Conservation (phyloP, 92 coral and sea anemone genomes). For the Bergia puertoricense region DNA sequence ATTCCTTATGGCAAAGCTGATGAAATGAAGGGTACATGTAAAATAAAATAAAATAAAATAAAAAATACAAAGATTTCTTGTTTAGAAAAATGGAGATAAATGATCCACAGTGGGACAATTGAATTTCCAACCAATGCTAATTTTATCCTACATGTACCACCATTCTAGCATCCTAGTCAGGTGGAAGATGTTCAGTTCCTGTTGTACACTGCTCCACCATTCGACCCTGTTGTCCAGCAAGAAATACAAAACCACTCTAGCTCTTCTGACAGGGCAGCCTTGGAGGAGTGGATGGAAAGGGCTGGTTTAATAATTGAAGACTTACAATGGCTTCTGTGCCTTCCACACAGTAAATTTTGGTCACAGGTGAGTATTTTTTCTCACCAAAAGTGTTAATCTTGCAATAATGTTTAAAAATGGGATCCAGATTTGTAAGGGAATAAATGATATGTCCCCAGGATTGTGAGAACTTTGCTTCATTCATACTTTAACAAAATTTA, state of each 20-base stretch:
- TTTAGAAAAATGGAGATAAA: neutral
- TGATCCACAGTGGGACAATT: neutral
- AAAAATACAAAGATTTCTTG: too few relatives aligned
- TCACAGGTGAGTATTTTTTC: constrained; percentile 66
- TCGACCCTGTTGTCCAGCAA: constrained; percentile 24
- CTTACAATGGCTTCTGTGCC: constrained; percentile 82
- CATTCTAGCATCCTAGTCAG: constrained; percentile 80
- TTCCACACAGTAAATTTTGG: constrained; percentile 88
- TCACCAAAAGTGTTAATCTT: neutral
- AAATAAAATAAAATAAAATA: too few relatives aligned
- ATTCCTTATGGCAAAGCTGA: too few relatives aligned
- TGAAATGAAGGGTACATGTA: too few relatives aligned
- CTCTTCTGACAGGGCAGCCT: constrained; percentile 56
- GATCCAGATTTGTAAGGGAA: too few relatives aligned
- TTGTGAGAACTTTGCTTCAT: too few relatives aligned
- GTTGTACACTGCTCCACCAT: constrained; percentile 68
- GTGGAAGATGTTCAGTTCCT: constrained; percentile 79
- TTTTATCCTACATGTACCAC: neutral
- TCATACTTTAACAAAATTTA: too few relatives aligned
- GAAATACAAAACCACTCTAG: constrained; percentile 40
- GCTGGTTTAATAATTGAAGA: constrained; percentile 74
- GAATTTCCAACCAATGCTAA: neutral
- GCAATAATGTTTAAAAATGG: too few relatives aligned
- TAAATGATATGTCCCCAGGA: too few relatives aligned
- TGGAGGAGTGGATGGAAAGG: constrained; percentile 92